Percentiles rank a stretch among this genome's conserved stretches.
Evolutionary conservation across 2,888 invertebrate genomes (phyloP).

Genomic region (Pristionchus entomophagus): DNA sequence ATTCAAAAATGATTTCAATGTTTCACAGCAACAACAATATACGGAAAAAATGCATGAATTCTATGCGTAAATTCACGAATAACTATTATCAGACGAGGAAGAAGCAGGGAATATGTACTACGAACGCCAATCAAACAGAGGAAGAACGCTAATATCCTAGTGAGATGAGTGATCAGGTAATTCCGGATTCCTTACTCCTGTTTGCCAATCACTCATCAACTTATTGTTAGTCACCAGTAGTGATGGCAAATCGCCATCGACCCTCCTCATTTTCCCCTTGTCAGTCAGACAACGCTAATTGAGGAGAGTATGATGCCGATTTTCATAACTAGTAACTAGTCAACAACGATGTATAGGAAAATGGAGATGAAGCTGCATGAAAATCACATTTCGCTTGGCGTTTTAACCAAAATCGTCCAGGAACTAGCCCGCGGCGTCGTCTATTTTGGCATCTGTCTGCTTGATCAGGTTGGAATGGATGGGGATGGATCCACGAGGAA

Average conservation of each 20-base stretch:
- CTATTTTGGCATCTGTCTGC: background rate
- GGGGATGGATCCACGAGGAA: too few species aligned
- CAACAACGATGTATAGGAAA: too few species aligned
- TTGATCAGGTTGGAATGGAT: background rate
- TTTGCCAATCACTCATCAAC: background rate
- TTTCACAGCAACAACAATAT: background rate
- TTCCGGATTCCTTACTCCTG: background rate
- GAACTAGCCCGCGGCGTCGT: background rate
- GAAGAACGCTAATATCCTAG: background rate
- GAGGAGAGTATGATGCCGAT: too few species aligned
- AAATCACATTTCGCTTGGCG: background rate
- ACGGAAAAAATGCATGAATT: background rate
- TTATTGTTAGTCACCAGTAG: background rate
- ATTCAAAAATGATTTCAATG: background rate
- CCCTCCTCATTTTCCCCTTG: too few species aligned
- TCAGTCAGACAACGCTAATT: background rate
- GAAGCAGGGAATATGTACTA: background rate
- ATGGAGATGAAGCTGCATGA: background rate
- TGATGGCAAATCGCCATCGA: too few species aligned
- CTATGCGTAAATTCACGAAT: background rate
- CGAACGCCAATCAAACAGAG: background rate
- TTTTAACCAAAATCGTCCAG: background rate
- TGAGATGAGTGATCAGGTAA: background rate
- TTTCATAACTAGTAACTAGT: too few species aligned
- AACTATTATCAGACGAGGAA: background rate